These are phyloP conservation scores for Oxyteleia sp. DNA, from an alignment of 2,888 invertebrate species.

Conservation along the genomic window DNA sequence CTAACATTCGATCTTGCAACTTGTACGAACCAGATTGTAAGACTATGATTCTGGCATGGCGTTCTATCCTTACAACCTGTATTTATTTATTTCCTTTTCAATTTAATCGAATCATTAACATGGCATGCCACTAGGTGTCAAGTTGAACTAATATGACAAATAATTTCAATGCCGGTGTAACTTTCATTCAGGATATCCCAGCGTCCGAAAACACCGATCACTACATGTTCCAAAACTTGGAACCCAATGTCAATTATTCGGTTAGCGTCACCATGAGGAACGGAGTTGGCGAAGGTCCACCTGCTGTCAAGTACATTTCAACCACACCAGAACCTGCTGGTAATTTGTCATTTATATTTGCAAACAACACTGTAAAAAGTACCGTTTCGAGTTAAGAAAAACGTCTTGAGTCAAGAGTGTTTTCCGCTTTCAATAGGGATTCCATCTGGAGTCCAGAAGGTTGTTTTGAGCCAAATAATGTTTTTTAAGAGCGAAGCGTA, in stretches of 20 bases:
- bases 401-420: too few species aligned
- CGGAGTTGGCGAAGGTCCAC: constrained; percentile 93
- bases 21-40: constrained; percentile 82
- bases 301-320: constrained; percentile 90
- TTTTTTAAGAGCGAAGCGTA: too few species aligned
- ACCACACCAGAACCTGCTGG: constrained; percentile 91
- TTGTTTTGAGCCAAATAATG: too few species aligned
- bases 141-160: not conserved
- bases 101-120: constrained; percentile 53
- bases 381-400: too few species aligned
- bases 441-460: too few species aligned
- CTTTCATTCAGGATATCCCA: constrained; percentile 91
- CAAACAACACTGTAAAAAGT: constrained; percentile 17
- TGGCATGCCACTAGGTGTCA: constrained; percentile 55
- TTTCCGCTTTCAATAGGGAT: too few species aligned
- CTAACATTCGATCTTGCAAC: constrained; percentile 57
- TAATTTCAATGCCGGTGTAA: too few species aligned
- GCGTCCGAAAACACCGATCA: constrained; percentile 90
- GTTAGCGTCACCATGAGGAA: constrained; percentile 94
- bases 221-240: constrained; percentile 93
- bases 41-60: constrained; percentile 85
- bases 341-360: constrained; percentile 84
- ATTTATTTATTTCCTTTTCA: constrained; percentile 14
- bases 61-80: constrained; percentile 78
- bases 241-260: constrained; percentile 92